Evolutionary conservation across 2,113 vertebrate genomes (phyloP), one percentile per base, ranked within the genome.

Genomic region (Sturnira hondurensis): DNA sequence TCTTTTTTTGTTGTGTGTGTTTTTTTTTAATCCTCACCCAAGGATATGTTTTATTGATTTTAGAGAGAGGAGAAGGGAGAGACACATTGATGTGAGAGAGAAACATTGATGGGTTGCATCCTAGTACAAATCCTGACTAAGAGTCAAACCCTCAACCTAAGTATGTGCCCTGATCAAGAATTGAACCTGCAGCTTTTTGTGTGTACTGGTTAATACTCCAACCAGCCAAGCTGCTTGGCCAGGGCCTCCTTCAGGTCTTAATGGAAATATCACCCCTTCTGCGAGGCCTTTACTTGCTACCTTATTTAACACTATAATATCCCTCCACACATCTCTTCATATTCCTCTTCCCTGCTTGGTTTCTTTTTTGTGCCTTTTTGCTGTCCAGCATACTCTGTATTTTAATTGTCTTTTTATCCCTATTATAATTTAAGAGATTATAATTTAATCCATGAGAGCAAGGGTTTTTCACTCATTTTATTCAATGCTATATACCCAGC

Each of bases 381-480:
- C 31, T 83, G 41, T 41, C 47, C 47, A 52, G 11, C 17, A 16
- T 68, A 45, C 28, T 41, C 12, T 80, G 3, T 67, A 70, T 84
- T 88, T 94, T 88, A 78, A 38, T 86, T 89, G 24, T 43, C 65
- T 81, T 95, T 65, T 78, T 77, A 56, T 2, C 12, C 19, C 43
- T 71, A 17, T 24, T 89, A 52, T 63, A 41, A 70, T 54, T 0
- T 47, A 81, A 92, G 65, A 67, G 65, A 67, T 43, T n/a, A n/a
- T n/a, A n/a, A n/a, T n/a, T n/a, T n/a, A n/a, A n/a, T n/a, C 56
- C 47, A 43, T 5, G 24, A 95, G 19, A 26, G 3, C 43, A 65
- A 68, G 68, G 24, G 52, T 73, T 95, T 81, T 93, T 93, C 65
- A 63, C 70, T 10, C 43, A 41, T 91, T 93, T 95, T 93, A 70